Conservation (phyloP, 2,113 vertebrate genomes). For the Capreolus pygargus region DNA sequence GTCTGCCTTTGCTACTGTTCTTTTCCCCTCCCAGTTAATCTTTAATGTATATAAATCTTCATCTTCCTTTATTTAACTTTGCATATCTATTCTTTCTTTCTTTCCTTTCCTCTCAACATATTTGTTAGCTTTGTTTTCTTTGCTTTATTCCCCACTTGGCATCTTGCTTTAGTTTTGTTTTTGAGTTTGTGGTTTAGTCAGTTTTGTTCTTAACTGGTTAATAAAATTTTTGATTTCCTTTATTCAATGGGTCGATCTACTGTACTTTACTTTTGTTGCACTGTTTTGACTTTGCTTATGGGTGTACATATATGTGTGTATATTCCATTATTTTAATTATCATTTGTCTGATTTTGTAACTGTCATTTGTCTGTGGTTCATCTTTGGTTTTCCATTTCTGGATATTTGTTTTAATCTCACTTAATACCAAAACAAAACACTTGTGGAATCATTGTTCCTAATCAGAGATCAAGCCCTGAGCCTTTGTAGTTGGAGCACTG, state of each 20-base stretch:
- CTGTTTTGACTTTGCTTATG: background rate
- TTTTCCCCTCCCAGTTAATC: background rate
- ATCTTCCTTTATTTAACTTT: background rate
- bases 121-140: background rate
- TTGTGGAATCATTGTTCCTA: background rate
- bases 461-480: background rate
- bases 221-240: background rate
- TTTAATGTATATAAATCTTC: background rate
- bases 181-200: background rate
- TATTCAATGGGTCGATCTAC: accelerated
- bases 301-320: background rate
- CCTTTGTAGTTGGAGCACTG: background rate
- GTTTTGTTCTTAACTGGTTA: background rate
- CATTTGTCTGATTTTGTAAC: background rate
- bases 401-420: background rate
- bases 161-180: background rate
- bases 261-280: background rate
- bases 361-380: background rate
- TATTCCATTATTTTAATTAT: background rate
- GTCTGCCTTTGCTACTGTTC: background rate
- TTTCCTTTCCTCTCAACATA: background rate
- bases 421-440: background rate
- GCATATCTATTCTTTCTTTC: background rate
- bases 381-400: background rate
- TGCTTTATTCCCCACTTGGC: background rate